phyloP scores from a whole-genome alignment of 2,113 vertebrate genomes.

The Crotalus tigris region DNA sequence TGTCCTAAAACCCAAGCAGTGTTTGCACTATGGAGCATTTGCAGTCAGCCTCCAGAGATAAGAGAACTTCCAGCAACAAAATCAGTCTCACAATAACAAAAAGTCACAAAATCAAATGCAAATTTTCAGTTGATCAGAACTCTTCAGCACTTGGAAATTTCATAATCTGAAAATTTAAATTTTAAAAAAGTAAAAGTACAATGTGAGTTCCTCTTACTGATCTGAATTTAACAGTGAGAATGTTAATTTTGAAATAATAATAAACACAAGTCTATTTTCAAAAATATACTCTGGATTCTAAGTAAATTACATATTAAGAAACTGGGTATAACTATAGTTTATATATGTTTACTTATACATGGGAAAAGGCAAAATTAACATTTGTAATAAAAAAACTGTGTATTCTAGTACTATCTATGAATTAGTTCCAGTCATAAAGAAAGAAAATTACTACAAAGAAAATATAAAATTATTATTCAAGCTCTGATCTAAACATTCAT shows the following conservation, averaged over 20 bases:
- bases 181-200: slow-evolving; percentile 6
- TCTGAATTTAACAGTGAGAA: slow-evolving; percentile 29
- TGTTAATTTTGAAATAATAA: slow-evolving; percentile 33
- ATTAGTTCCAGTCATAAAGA: slow-evolving; percentile 26
- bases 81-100: not conserved
- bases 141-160: not conserved
- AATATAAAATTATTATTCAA: not conserved
- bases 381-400: slow-evolving; percentile 17
- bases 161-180: not conserved
- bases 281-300: slow-evolving; percentile 6
- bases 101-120: not conserved
- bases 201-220: not conserved
- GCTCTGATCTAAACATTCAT: fast-evolving
- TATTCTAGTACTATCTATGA: slow-evolving; percentile 15
- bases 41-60: not conserved
- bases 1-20: not conserved
- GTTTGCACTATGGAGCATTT: not conserved
- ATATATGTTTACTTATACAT: not conserved
- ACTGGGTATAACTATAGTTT: not conserved
- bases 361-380: not conserved
- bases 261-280: not conserved
- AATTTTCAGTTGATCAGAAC: not conserved
- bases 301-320: slow-evolving; percentile 11
- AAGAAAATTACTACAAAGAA: slow-evolving; percentile 8
- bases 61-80: not conserved